Base-by-base conservation (phyloP, 1,140 invertebrate species). In the Zaprionus africanus region DNA sequence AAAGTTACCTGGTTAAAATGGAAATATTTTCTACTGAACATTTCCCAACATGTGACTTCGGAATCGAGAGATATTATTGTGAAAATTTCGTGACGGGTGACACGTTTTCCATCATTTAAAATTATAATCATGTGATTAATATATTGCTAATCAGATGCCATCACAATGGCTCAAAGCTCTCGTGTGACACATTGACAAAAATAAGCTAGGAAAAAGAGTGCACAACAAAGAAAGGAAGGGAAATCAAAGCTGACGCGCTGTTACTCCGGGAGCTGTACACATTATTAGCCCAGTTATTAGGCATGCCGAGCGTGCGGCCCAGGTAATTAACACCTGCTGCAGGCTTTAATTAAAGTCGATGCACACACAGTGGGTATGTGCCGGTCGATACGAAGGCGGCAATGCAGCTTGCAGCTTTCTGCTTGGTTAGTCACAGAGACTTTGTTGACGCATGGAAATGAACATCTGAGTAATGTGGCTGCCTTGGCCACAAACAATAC, bases 21-120 rank as follows among this genome's bases (percentile, higher is more conserved):
- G n/a, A 7, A 7, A 58, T n/a, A 49, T 59, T 19, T 69, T 43
- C 6, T 7, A 46, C n/a, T 17, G 31, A 77, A 26, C 15, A 60
- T 73, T 73, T 61, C 36, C n/a, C 28, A 31, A 66, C 58, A 56
- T 70, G 4, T 53, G 58, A 54, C 49, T 41, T 41, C 34, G 26
- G 54, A 51, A 49, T 76, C 51, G 41, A 56, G 34, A 41, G 34
- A 19, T 61, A 9, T 34, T 9, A 58, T 69, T 74, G 49, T 61
- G 26, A 51, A 66, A 68, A 54, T 65, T 51, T 65, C 71, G 79
- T 69, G 82, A 78, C 19, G 66, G 60, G 65, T 76, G 82, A 65
- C 82, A 86, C 76, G 83, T 82, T 87, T 86, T 86, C 72, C 82
- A 86, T 82, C 76, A 85, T 87, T 84, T 69, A 88, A 84, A 90